These are phyloP conservation scores for Polyergus mexicanus DNA, from an alignment of 1,140 invertebrate genomes.

Conservation along the genomic window DNA sequence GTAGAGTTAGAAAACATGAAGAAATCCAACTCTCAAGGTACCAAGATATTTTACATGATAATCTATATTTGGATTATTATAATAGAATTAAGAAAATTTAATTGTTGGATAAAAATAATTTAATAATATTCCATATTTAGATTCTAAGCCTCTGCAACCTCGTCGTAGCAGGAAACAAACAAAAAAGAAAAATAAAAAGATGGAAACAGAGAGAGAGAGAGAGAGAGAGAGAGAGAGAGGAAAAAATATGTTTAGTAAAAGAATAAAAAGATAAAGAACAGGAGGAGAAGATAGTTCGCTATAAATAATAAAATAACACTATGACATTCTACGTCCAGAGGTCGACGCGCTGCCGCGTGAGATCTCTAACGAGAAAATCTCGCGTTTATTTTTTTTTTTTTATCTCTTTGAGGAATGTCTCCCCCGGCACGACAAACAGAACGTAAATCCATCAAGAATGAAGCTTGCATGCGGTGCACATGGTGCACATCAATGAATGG, in stretches of 20 bases:
- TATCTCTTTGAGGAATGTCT: too few relatives aligned
- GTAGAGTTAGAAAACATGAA: background rate
- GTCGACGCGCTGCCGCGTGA: too few relatives aligned
- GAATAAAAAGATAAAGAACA: background rate
- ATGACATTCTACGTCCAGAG: background rate
- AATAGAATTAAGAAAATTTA: constrained; percentile 17
- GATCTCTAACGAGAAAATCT: too few relatives aligned
- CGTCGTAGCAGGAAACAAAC: background rate
- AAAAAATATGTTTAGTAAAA: background rate
- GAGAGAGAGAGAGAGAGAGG: constrained; percentile 52
- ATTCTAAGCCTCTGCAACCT: background rate
- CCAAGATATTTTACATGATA: background rate
- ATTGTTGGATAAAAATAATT: background rate
- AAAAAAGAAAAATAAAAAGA: constrained; percentile 34
- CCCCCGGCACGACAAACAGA: background rate
- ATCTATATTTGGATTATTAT: background rate
- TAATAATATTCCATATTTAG: background rate
- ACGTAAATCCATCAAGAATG: background rate
- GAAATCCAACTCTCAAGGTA: background rate
- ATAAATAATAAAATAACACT: constrained; percentile 28
- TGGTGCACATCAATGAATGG: background rate
- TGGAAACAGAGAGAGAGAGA: constrained; percentile 16
- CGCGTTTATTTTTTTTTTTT: too few relatives aligned
- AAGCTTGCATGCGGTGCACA: background rate
- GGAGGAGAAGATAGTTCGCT: background rate